A percentile compares a stretch with the other conserved stretches of the same genome.
phyloP scores from a whole-genome alignment of 1,140 invertebrate genomes.

The Cydia pomonella region DNA sequence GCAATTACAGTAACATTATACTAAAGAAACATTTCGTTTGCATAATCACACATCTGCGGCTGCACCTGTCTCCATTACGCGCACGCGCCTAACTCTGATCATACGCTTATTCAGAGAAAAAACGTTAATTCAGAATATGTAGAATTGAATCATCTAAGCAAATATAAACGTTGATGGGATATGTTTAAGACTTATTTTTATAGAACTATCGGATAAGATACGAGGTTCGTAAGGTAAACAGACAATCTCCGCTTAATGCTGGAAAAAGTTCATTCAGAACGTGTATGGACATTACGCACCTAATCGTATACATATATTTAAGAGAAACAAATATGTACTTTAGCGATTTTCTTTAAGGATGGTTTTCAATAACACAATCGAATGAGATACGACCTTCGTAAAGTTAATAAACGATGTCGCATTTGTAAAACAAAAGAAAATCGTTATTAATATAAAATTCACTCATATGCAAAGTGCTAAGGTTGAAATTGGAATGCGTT shows the following conservation, averaged over 20 bases:
- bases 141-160: not conserved
- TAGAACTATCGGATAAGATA: not conserved
- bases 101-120: conserved; percentile 7
- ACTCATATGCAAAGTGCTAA: not conserved
- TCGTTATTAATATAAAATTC: not conserved
- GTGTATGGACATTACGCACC: not conserved
- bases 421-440: conserved; percentile 13
- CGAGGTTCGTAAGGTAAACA: not conserved
- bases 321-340: not conserved
- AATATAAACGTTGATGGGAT: not conserved
- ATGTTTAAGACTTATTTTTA: not conserved
- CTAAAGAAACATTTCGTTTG: conserved; percentile 27
- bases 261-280: conserved; percentile 16
- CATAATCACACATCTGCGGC: conserved; percentile 19
- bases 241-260: not conserved
- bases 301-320: not conserved
- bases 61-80: conserved; percentile 34
- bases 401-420: not conserved
- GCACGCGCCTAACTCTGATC: conserved; percentile 27
- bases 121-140: not conserved
- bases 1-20: not conserved
- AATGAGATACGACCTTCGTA: not conserved
- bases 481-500: not conserved
- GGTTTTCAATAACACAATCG: not conserved
- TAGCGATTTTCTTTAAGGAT: not conserved